phyloP scores from a whole-genome alignment of 2,888 invertebrate genomes.

The Eupeodes latifasciatus region DNA sequence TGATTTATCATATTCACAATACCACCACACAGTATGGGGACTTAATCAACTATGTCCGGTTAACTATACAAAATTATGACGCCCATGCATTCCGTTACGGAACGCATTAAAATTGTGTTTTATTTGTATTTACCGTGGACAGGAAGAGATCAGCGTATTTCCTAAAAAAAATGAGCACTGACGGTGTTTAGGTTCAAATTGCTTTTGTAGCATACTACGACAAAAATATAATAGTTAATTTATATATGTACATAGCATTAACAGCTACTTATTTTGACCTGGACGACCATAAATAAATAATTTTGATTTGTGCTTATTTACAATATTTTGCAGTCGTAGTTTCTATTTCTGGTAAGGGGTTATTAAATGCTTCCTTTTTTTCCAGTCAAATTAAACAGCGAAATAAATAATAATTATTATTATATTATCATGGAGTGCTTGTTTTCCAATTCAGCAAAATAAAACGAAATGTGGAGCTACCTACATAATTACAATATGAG shows the following conservation, averaged over 20 bases:
- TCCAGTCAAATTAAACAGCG: slow-evolving; percentile 3
- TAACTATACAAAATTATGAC: slow-evolving; percentile 71
- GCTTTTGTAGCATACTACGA: not conserved
- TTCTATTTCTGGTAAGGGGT: not conserved
- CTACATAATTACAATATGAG: too few species aligned
- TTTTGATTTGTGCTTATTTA: slow-evolving; percentile 1
- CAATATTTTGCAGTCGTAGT: slow-evolving; percentile 15
- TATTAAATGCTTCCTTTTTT: slow-evolving; percentile 33
- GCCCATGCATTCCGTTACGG: slow-evolving; percentile 63
- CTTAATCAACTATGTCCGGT: slow-evolving; percentile 75
- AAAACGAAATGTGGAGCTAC: not conserved
- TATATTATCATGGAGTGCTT: not conserved
- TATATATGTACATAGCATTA: not conserved
- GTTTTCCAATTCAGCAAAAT: not conserved
- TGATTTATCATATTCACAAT: slow-evolving; percentile 67
- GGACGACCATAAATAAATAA: slow-evolving; percentile 14
- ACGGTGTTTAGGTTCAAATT: slow-evolving; percentile 20
- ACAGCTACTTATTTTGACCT: slow-evolving; percentile 12
- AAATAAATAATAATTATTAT: not conserved
- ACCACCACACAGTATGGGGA: slow-evolving; percentile 61
- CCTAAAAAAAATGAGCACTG: slow-evolving; percentile 30
- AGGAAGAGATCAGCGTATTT: slow-evolving; percentile 54
- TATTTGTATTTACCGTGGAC: slow-evolving; percentile 5
- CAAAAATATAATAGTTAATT: not conserved
- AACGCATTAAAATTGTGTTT: slow-evolving; percentile 57